Percentiles rank a stretch among this genome's conserved stretches.
Conservation (phyloP, 1,140 invertebrate genomes). For the Lepidurus apus region DNA sequence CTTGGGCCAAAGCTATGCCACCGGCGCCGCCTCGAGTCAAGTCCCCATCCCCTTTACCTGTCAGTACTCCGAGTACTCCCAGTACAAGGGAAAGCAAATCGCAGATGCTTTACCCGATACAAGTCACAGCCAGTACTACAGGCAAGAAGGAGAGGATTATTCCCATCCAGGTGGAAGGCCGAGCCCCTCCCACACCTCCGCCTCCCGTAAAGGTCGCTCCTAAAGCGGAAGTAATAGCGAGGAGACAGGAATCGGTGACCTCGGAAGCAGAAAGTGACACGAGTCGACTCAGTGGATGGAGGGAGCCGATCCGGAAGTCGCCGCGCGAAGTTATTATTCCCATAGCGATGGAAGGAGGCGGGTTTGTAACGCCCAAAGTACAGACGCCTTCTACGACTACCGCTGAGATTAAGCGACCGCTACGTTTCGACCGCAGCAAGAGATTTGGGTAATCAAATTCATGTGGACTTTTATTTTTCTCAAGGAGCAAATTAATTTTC, state of each 20-base stretch:
- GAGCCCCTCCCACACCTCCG: conserved; percentile 35
- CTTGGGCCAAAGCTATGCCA: neutral
- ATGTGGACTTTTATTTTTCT: too few relatives aligned
- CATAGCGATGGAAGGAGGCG: conserved; percentile 79
- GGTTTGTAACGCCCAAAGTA: conserved; percentile 64
- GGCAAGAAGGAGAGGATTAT: conserved; percentile 57
- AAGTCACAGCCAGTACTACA: neutral
- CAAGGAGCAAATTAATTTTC: too few relatives aligned
- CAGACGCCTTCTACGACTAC: conserved; percentile 27
- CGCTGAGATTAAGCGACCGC: conserved; percentile 29
- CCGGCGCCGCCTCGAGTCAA: conserved; percentile 30
- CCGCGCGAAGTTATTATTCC: conserved; percentile 85
- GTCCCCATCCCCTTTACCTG: conserved; percentile 12
- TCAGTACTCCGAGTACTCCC: neutral
- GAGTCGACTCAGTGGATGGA: conserved; percentile 25
- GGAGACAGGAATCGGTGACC: neutral
- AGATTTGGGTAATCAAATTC: conserved; percentile 23
- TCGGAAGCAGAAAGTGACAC: conserved; percentile 9
- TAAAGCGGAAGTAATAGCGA: neutral
- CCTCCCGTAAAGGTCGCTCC: neutral
- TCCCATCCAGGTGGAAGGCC: conserved; percentile 52
- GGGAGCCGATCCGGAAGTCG: conserved; percentile 74
- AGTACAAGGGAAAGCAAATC: neutral
- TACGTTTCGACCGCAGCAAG: conserved; percentile 30
- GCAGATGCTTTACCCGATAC: neutral